A percentile compares a stretch with the other conserved stretches of the same genome.
phyloP scores from a whole-genome alignment of 2,888 invertebrate genomes.

The Mesodorylaimus sp. region DNA sequence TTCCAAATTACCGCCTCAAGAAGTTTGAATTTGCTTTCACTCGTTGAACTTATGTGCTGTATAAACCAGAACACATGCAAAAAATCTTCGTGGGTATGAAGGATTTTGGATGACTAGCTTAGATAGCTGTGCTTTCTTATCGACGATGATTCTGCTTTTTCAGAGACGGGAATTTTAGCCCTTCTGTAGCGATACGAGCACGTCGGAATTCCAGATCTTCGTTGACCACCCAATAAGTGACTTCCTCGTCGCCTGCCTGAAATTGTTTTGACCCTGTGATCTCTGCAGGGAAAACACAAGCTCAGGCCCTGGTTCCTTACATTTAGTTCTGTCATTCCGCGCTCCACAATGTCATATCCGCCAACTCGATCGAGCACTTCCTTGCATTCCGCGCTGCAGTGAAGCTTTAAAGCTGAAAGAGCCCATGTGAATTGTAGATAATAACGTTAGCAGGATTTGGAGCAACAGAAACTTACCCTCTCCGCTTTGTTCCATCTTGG shows the following conservation, averaged over 20 bases:
- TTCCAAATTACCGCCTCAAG: neutral
- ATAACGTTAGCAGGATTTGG: neutral
- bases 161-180: neutral
- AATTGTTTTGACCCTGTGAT: neutral
- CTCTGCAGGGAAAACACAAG: neutral
- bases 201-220: slow-evolving; percentile 25
- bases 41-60: neutral
- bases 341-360: slow-evolving; percentile 31
- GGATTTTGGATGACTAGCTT: neutral
- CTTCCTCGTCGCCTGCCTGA: slow-evolving; percentile 34
- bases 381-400: slow-evolving; percentile 30
- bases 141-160: too few species aligned
- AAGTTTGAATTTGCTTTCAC: neutral
- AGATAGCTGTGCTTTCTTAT: neutral
- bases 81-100: neutral
- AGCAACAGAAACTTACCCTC: neutral
- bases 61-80: neutral
- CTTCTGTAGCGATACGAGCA: slow-evolving; percentile 12
- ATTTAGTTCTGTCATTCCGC: slow-evolving; percentile 35
- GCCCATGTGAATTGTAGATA: neutral
- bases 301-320: slow-evolving; percentile 13
- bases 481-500: neutral
- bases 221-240: slow-evolving; percentile 33
- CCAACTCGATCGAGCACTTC: slow-evolving; percentile 31
- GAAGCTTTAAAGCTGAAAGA: slow-evolving; percentile 31